Conservation (phyloP, 2,888 invertebrate species). For the Clusia tigrina region DNA sequence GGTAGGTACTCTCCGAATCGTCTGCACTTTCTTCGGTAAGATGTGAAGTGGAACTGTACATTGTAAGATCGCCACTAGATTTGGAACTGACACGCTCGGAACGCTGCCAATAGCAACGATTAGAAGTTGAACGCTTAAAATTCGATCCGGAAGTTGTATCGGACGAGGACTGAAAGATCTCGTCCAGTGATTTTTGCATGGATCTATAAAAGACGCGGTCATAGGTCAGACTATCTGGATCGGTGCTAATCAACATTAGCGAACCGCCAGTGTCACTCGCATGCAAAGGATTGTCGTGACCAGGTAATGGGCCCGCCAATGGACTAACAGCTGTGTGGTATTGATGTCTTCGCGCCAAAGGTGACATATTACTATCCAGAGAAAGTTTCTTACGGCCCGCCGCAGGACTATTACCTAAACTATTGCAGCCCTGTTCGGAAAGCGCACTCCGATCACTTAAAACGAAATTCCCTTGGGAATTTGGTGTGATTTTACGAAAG, state of each 20-base stretch:
- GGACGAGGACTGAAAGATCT: constrained; percentile 50
- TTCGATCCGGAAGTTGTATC: constrained; percentile 33
- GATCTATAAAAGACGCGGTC: constrained; percentile 62
- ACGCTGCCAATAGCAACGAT: constrained; percentile 45
- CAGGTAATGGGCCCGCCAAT: constrained; percentile 20
- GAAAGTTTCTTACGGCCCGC: constrained; percentile 60
- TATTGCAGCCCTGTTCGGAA: constrained; percentile 42
- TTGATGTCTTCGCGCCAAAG: constrained; percentile 32
- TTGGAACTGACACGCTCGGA: constrained; percentile 60
- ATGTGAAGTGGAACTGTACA: constrained; percentile 56
- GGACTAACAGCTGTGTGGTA: constrained; percentile 25
- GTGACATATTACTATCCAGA: constrained; percentile 58
- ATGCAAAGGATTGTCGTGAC: constrained; percentile 19
- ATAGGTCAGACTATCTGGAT: constrained; percentile 60
- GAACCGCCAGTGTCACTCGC: constrained; percentile 27
- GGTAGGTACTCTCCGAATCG: constrained; percentile 41
- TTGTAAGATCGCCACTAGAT: constrained; percentile 62
- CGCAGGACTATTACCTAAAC: constrained; percentile 56
- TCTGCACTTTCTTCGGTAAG: constrained; percentile 39
- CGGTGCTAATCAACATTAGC: constrained; percentile 37
- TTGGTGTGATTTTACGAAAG: constrained; percentile 45
- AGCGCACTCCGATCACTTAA: constrained; percentile 14
- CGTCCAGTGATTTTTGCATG: constrained; percentile 57
- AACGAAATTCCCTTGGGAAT: constrained; percentile 28
- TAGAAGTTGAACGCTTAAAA: constrained; percentile 26